Evolutionary conservation across 2,888 invertebrate species (phyloP).

Genomic region (Toxonevra muliebris): DNA sequence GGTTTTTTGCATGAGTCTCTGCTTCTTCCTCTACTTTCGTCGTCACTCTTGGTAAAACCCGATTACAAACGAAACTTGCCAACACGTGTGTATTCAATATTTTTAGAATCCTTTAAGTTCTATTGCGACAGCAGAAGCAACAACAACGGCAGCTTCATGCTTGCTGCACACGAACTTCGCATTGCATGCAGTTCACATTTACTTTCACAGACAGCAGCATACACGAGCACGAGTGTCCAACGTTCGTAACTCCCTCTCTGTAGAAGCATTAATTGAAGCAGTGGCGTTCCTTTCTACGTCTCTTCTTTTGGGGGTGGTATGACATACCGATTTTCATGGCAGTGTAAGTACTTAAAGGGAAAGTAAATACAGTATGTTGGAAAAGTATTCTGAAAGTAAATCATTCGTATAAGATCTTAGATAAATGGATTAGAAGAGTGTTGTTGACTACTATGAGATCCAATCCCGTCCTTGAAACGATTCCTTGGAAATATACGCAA

Average conservation of each 20-base stretch:
- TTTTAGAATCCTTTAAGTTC: background rate
- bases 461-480: too few species aligned
- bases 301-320: background rate
- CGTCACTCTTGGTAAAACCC: background rate
- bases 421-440: too few species aligned
- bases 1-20: too few species aligned
- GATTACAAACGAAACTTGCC: background rate
- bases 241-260: constrained; percentile 20
- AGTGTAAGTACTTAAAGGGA: too few species aligned
- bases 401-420: too few species aligned
- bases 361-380: too few species aligned
- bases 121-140: background rate
- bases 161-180: constrained; percentile 13
- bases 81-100: background rate
- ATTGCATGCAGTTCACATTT: constrained; percentile 2
- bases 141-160: background rate
- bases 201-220: background rate
- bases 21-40: background rate
- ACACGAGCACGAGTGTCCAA: background rate
- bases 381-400: too few species aligned
- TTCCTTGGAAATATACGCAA: too few species aligned
- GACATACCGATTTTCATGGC: too few species aligned
- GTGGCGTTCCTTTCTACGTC: background rate
- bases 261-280: constrained; percentile 25
- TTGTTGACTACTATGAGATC: too few species aligned